These are phyloP conservation scores for Caenorhabditis parvicauda DNA, from an alignment of 2,888 invertebrate genomes.

Conservation along the genomic window DNA sequence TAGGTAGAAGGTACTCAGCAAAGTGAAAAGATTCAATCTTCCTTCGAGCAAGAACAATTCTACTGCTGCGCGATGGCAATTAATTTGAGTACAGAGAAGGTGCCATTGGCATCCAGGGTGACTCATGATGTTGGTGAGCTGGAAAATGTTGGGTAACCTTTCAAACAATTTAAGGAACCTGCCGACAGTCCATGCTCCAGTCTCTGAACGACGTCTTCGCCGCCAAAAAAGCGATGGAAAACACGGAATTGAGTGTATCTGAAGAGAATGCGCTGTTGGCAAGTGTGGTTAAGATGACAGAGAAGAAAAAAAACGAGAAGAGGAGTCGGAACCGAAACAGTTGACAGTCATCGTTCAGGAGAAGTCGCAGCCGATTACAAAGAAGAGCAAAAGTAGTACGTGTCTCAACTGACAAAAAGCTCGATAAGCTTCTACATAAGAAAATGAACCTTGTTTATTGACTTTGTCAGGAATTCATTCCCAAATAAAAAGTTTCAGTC, in stretches of 20 bases:
- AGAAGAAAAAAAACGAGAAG: conserved; percentile 31
- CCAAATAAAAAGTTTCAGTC: no score
- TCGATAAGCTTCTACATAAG: not conserved
- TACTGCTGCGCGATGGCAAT: no score
- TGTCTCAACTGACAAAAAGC: not conserved
- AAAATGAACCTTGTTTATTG: not conserved
- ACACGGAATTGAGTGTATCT: conserved; percentile 18
- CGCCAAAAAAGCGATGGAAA: conserved; percentile 19
- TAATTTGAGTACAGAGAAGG: no score
- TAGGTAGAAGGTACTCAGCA: no score
- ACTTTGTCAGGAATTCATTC: no score
- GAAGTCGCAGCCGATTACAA: not conserved
- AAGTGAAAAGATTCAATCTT: no score
- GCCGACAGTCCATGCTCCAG: conserved; percentile 35
- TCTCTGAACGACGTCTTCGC: conserved; percentile 35
- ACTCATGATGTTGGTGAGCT: conserved; percentile 18
- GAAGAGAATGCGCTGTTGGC: conserved; percentile 38
- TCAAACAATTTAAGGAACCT: not conserved
- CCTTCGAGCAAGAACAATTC: no score
- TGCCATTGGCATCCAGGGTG: conserved; percentile 21
- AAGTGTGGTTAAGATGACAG: conserved; percentile 35
- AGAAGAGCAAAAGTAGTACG: conserved; percentile 4
- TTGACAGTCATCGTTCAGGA: conserved; percentile 3
- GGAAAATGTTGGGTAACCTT: not conserved
- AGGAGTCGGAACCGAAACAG: conserved; percentile 2